Percentiles rank a stretch among this genome's conserved stretches.
Evolutionary conservation across 2,888 invertebrate genomes (phyloP).

Genomic region (Morpho achilles): DNA sequence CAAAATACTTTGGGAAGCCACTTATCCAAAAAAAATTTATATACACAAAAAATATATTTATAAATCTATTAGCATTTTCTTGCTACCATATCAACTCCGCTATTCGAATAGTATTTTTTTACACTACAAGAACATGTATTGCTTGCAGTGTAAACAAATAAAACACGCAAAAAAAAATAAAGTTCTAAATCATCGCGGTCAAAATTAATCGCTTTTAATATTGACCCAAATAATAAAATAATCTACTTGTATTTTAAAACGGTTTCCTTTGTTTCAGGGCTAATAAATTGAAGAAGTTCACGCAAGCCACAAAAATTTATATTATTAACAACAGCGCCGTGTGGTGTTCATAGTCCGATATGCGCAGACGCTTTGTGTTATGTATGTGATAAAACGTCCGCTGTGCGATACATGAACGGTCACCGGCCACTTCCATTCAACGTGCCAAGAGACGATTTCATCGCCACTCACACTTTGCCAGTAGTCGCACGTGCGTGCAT

Average conservation of each 20-base stretch:
- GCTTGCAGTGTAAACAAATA: too few species aligned
- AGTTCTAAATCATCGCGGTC: conserved; percentile 25
- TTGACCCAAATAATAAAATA: conserved; percentile 24
- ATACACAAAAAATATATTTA: too few species aligned
- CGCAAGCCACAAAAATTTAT: conserved; percentile 27
- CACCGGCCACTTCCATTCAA: conserved; percentile 58
- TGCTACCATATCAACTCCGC: too few species aligned
- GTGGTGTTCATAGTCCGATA: conserved; percentile 39
- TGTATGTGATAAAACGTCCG: conserved; percentile 48
- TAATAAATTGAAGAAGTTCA: conserved; percentile 29
- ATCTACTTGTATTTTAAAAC: conserved; percentile 18
- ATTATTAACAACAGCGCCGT: conserved; percentile 42
- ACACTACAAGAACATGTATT: neutral
- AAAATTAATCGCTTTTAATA: conserved; percentile 24
- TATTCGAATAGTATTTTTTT: too few species aligned
- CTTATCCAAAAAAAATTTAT: too few species aligned
- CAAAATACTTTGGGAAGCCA: too few species aligned
- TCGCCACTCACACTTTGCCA: conserved; percentile 48
- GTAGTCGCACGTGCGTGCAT: conserved; percentile 58
- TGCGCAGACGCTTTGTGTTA: conserved; percentile 46
- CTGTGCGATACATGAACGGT: conserved; percentile 42
- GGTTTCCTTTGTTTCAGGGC: conserved; percentile 40
- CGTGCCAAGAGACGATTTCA: conserved; percentile 67
- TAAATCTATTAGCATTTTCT: too few species aligned
- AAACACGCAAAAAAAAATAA: conserved; percentile 9